These are phyloP conservation scores for Diloba caeruleocephala DNA, from an alignment of 2,888 invertebrate species.

Conservation along the genomic window DNA sequence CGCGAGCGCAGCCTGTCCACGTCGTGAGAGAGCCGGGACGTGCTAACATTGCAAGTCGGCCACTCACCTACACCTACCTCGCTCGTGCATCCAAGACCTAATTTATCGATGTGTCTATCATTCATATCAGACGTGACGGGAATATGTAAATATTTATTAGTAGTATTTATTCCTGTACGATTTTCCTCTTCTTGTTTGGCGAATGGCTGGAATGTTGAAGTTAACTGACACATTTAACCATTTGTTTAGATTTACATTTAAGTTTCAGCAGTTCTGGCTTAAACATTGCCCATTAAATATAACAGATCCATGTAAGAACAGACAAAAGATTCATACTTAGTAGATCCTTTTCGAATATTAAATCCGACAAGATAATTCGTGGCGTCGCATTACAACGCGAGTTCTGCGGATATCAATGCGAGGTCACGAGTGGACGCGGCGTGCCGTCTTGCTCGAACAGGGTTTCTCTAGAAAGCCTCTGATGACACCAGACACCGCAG, in stretches of 20 bases:
- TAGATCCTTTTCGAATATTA: constrained; percentile 25
- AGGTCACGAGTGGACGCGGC: constrained; percentile 66
- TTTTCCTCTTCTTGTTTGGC: not conserved
- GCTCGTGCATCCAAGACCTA: constrained; percentile 18
- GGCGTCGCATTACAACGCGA: constrained; percentile 44
- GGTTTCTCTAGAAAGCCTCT: constrained; percentile 76
- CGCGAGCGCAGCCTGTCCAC: constrained; percentile 50
- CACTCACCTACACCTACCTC: constrained; percentile 45
- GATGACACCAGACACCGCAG: constrained; percentile 71
- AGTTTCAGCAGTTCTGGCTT: constrained; percentile 5
- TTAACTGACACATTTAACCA: too few relatives aligned
- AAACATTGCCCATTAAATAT: constrained; percentile 20
- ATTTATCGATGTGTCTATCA: constrained; percentile 36
- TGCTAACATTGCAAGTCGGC: constrained; percentile 63
- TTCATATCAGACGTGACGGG: constrained; percentile 40
- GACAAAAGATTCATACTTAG: too few relatives aligned
- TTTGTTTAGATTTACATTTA: too few relatives aligned
- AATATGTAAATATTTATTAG: constrained; percentile 16
- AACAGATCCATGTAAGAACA: too few relatives aligned
- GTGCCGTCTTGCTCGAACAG: constrained; percentile 46
- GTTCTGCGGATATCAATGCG: constrained; percentile 61
- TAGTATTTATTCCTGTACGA: constrained; percentile 3
- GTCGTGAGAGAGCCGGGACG: constrained; percentile 77
- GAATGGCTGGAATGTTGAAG: not conserved
- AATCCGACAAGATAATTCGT: constrained; percentile 36